Conservation (phyloP, 2,888 invertebrate species). For the Synergus laeviventris region DNA sequence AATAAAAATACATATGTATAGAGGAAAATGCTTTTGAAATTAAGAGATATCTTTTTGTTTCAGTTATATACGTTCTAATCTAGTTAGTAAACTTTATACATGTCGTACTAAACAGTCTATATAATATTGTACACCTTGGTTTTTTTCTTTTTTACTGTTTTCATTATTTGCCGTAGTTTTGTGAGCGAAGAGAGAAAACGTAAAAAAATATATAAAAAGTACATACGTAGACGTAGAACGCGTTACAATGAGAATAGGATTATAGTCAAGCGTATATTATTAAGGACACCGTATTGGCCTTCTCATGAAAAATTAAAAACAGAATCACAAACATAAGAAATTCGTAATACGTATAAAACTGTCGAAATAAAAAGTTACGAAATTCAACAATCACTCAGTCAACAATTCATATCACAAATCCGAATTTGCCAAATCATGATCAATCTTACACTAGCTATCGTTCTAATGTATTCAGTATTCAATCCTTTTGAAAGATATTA, state of each 20-base stretch:
- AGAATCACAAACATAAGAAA: slow-evolving; percentile 2
- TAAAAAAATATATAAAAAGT: slow-evolving; percentile 40
- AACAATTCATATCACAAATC: slow-evolving; percentile 24
- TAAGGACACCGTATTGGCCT: slow-evolving; percentile 9
- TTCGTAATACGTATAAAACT: slow-evolving; percentile 18
- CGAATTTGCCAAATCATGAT: slow-evolving; percentile 7
- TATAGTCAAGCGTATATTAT: slow-evolving; percentile 15
- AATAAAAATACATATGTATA: no score
- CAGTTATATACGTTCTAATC: background rate
- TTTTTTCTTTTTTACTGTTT: slow-evolving; percentile 10
- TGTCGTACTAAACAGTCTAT: slow-evolving; percentile 17
- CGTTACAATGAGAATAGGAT: slow-evolving; percentile 9
- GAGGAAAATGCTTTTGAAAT: background rate
- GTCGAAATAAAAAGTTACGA: background rate
- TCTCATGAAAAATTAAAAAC: background rate
- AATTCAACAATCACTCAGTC: slow-evolving; percentile 13
- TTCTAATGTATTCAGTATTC: background rate
- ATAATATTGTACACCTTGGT: slow-evolving; percentile 28
- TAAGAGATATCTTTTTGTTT: background rate
- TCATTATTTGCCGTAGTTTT: slow-evolving; percentile 29
- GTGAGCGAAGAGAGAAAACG: slow-evolving; percentile 37
- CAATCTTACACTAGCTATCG: background rate
- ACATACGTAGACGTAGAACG: background rate
- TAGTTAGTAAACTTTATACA: slow-evolving; percentile 33
- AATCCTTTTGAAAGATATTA: background rate